Conservation (phyloP, 2,888 invertebrate genomes). For the Cheilosia soror region DNA sequence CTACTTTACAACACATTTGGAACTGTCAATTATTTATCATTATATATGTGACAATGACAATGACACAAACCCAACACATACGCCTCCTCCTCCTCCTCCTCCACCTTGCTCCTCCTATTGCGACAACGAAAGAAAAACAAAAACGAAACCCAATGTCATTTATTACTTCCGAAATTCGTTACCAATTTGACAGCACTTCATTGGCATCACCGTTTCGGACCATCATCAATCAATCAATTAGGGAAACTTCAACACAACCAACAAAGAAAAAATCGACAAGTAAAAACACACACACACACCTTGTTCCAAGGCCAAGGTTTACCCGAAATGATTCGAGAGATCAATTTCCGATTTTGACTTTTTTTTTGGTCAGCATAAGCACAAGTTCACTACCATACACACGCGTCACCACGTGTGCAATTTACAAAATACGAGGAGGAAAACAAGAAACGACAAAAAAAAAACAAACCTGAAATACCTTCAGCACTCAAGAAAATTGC, state of each 20-base stretch:
- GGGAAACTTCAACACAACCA: slow-evolving; percentile 24
- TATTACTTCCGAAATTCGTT: slow-evolving; percentile 46
- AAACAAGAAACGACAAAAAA: slow-evolving; percentile 3
- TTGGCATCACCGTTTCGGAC: slow-evolving; percentile 46
- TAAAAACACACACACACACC: background rate
- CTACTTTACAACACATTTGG: slow-evolving; percentile 14
- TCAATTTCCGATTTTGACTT: slow-evolving; percentile 46
- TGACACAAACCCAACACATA: slow-evolving; percentile 23
- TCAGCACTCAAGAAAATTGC: slow-evolving; percentile 59
- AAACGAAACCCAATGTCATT: slow-evolving; percentile 33
- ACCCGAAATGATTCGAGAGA: slow-evolving; percentile 18
- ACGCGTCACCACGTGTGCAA: slow-evolving; percentile 16
- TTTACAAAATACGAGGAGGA: background rate
- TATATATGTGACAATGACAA: slow-evolving; percentile 13
- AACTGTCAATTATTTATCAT: slow-evolving; percentile 53
- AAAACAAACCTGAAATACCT: background rate
- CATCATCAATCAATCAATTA: slow-evolving; percentile 67
- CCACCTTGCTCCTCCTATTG: background rate
- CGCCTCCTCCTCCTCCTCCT: background rate
- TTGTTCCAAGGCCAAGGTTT: slow-evolving; percentile 34
- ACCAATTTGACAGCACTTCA: slow-evolving; percentile 55
- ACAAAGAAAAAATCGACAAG: slow-evolving; percentile 9
- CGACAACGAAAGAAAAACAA: background rate
- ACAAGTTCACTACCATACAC: slow-evolving; percentile 19
- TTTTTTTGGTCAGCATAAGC: slow-evolving; percentile 19